Evolutionary conservation across 2,113 vertebrate species (phyloP), one percentile per base, ranked within the genome.

Genomic region (Ceyx margarethae): DNA sequence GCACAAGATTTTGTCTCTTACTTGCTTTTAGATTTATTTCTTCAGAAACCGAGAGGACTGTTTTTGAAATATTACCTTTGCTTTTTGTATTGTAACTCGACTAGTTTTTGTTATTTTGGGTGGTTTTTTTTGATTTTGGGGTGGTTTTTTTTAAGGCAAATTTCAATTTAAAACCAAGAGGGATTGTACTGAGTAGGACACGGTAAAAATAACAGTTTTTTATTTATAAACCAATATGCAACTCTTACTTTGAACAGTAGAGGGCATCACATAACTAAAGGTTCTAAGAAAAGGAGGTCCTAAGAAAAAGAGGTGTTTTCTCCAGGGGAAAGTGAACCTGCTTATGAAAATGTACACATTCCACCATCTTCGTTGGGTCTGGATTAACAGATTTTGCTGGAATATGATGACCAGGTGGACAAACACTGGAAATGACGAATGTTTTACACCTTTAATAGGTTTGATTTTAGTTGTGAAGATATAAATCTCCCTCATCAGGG

Each of bases 221-320:
- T 11, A 16, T 66, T 8, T 45, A 12, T 61, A 57, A 87, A 48
- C 7, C 31, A 33, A 23, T 14, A 1, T 50, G 74, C 40, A 81
- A 85, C 81, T 84, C 33, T 71, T 40, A 58, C 3, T 82, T 46
- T 25, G 33, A 89, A 69, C 91, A 67, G 84, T 48, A 95, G 95
- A 85, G 94, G 81, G 71, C 81, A n/a, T 23, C 15, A 28, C 15
- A 45, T 37, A 74, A 69, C 89, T 48, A 31, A 53, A 85, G 21
- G 33, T 79, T 81, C 14, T 22, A 12, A 10, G 25, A 33, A 2
- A 22, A n/a, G 22, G 1, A 46, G 28, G 40, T 48, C 43, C 17
- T 37, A 37, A 37, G 37, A 37, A 37, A 37, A 37, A 33, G 9
- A 6, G 12, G 11, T 13, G 13, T 42, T 90, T 72, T 43, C 25